Base-by-base conservation (phyloP, 2,888 invertebrate species). In the Pollenia angustigena region DNA sequence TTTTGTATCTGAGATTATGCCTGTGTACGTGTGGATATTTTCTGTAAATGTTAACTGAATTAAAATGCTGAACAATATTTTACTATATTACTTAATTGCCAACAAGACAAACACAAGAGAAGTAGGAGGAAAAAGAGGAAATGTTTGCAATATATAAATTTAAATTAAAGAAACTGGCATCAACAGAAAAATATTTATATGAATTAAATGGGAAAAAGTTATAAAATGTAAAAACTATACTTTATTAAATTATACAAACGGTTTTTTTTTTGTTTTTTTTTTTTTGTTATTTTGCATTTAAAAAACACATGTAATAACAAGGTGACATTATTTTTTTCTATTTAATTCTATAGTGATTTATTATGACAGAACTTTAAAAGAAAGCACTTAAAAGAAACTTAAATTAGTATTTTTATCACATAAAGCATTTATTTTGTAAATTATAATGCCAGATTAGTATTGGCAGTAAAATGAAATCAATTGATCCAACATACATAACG, bases 41-140 rank as follows among this genome's bases (percentile, higher is more conserved):
- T 62, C 40, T 76, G 74, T 71, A 76, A 81, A 46, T 48, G 32
- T 32, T 72, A 83, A 85, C 52, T 69, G 74, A 85, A 85, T 84
- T 72, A 78, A 84, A 79, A 54, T 68, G 68, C 58, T 74, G 74
- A 44, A 68, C 64, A 82, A 74, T 60, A 85, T 74, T 80, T 58
- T 52, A 48, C 66, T 52, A 52, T 62, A 68, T 85, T 84, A 79
- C 68, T 68, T 84, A 80, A 79, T 80, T 80, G 74, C 74, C 76
- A 74, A 68, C 84, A 80, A 85, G 79, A 69, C 80, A 85, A 84
- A 80, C 16, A 46, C 16, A 75, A 18, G 11, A 81, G 52, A 62
- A 18, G 71, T 46, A 0, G 23, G 12, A 44, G 60, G 52, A 71
- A 58, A n/a, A 50, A 46, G 46, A 46, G 16, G 14, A 82, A 60